phyloP scores from a whole-genome alignment of 2,888 invertebrate genomes.

The Tenthredo mesomela region DNA sequence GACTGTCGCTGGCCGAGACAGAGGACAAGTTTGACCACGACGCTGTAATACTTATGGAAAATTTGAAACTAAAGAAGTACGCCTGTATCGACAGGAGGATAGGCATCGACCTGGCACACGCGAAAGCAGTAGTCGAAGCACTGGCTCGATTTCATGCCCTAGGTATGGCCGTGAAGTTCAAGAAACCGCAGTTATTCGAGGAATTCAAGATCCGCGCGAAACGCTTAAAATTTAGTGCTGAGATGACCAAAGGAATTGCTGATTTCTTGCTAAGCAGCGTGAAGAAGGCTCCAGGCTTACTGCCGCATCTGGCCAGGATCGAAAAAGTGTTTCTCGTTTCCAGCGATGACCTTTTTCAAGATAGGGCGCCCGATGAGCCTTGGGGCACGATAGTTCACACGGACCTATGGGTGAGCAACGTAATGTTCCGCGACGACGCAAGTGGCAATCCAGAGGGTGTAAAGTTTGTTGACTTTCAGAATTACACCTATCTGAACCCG shows the following conservation, averaged over 20 bases:
- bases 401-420: conserved; percentile 83
- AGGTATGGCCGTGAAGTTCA: conserved; percentile 80
- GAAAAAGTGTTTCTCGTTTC: conserved; percentile 57
- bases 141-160: conserved; percentile 82
- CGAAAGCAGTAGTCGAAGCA: conserved; percentile 77
- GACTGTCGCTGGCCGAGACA: conserved; percentile 71
- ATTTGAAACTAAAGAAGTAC: conserved; percentile 79
- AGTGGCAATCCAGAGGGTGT: conserved; percentile 75
- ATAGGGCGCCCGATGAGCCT: conserved; percentile 69
- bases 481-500: conserved; percentile 79
- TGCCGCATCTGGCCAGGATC: conserved; percentile 26
- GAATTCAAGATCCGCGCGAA: conserved; percentile 67
- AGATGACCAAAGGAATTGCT: conserved; percentile 66
- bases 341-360: conserved; percentile 50
- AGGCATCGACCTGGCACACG: conserved; percentile 79
- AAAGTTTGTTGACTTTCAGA: conserved; percentile 83
- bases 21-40: conserved; percentile 79
- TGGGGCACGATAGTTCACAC: conserved; percentile 81
- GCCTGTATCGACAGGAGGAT: conserved; percentile 78
- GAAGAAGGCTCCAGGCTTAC: conserved; percentile 16
- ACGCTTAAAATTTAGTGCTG: conserved; percentile 58
- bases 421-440: conserved; percentile 79
- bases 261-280: not conserved
- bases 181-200: conserved; percentile 64
- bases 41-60: conserved; percentile 81